Evolutionary conservation across 2,113 vertebrate species (phyloP).

Genomic region (Pelecanus crispus): DNA sequence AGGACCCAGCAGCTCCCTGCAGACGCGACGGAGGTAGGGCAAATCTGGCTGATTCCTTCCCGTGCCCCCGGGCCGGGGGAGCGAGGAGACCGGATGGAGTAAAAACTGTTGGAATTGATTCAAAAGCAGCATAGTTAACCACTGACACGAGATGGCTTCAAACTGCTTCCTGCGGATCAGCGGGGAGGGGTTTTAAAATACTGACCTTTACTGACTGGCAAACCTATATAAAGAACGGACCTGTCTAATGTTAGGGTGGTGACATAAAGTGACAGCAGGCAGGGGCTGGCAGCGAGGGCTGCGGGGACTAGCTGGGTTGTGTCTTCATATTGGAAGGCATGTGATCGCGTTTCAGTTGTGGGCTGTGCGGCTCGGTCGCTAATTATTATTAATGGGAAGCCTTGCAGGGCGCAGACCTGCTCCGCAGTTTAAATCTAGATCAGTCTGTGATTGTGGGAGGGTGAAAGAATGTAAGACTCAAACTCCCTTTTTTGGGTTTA

Average conservation of each 20-base stretch:
- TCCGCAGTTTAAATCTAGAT: neutral
- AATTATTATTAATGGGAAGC: slow-evolving; percentile 5
- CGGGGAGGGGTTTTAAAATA: neutral
- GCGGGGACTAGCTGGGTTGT: neutral
- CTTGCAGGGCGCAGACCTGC: neutral
- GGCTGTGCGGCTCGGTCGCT: neutral
- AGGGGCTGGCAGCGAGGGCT: neutral
- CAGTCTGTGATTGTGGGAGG: neutral
- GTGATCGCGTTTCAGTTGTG: neutral
- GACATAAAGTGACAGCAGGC: slow-evolving; percentile 33
- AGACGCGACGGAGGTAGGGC: slow-evolving; percentile 55
- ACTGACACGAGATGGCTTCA: slow-evolving; percentile 49
- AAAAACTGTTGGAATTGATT: slow-evolving; percentile 30
- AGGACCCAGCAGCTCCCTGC: slow-evolving; percentile 21
- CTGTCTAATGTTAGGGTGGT: neutral
- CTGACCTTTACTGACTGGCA: slow-evolving; percentile 18
- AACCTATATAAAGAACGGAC: neutral
- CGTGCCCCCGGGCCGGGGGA: neutral
- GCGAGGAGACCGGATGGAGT: slow-evolving; percentile 7
- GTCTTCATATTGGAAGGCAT: neutral
- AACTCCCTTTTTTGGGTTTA: neutral
- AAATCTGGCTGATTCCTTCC: neutral
- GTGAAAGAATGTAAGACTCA: neutral
- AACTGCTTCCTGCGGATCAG: slow-evolving; percentile 5
- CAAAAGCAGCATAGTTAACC: slow-evolving; percentile 36